Evolutionary conservation across 2,888 invertebrate genomes (phyloP).

Genomic region (Philonicus albiceps): DNA sequence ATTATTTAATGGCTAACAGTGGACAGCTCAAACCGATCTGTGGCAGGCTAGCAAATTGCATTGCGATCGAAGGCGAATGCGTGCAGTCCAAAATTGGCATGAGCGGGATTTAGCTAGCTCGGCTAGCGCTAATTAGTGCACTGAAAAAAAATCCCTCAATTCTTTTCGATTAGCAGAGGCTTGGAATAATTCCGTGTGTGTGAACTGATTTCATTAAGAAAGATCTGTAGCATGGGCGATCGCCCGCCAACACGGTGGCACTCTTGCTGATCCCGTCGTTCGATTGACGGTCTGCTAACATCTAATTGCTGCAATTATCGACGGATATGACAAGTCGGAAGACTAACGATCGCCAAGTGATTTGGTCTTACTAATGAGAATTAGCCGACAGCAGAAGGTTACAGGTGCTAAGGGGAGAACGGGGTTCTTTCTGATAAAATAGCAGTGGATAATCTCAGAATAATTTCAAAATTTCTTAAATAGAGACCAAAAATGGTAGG

Average conservation of each 20-base stretch:
- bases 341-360: neutral
- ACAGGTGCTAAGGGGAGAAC: neutral
- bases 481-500: neutral
- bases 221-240: neutral
- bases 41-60: neutral
- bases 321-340: neutral
- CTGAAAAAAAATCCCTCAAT: conserved; percentile 2
- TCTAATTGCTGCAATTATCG: neutral
- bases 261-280: neutral
- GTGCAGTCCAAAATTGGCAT: conserved; percentile 32
- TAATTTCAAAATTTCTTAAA: neutral
- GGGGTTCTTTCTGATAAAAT: neutral
- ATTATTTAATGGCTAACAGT: conserved; percentile 33
- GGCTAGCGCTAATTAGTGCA: conserved; percentile 8
- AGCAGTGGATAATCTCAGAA: neutral
- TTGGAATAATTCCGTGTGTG: neutral
- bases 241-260: neutral
- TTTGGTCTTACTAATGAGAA: neutral
- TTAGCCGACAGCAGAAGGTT: neutral
- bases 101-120: neutral
- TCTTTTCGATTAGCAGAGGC: neutral
- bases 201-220: neutral
- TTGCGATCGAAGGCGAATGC: neutral
- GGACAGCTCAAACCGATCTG: neutral
- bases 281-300: neutral